phyloP scores from a whole-genome alignment of 2,113 vertebrate genomes.

The Callipepla californica region DNA sequence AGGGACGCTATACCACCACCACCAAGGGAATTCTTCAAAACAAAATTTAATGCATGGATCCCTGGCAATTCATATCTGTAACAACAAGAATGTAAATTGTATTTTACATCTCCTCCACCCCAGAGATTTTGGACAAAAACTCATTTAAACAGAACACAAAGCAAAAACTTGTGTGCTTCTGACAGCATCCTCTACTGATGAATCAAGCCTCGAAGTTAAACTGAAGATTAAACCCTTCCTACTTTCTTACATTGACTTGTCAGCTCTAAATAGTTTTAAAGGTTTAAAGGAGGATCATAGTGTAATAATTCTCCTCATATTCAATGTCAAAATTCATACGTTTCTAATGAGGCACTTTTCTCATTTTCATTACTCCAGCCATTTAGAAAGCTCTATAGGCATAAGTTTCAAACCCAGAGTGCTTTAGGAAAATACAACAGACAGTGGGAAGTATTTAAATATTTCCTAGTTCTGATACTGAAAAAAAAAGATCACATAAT shows the following conservation, averaged over 20 bases:
- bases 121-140: not conserved
- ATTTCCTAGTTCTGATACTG: not conserved
- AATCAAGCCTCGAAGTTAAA: not conserved
- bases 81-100: no score
- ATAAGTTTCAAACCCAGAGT: not conserved
- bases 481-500: not conserved
- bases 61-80: slow-evolving; percentile 87
- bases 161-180: not conserved
- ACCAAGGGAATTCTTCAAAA: slow-evolving; percentile 86
- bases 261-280: not conserved
- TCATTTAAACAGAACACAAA: not conserved
- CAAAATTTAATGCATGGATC: slow-evolving; percentile 86
- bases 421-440: not conserved
- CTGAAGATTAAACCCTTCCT: not conserved
- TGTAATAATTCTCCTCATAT: not conserved
- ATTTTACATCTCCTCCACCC: not conserved
- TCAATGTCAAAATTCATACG: not conserved
- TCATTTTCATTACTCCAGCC: not conserved
- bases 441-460: not conserved
- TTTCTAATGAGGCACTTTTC: not conserved
- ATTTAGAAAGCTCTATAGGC: not conserved
- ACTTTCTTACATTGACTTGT: not conserved
- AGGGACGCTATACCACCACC: slow-evolving; percentile 87
- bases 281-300: not conserved
- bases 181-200: not conserved